These are phyloP conservation scores for Chaetura pelagica DNA, from an alignment of 2,113 vertebrate genomes.

Conservation along the genomic window DNA sequence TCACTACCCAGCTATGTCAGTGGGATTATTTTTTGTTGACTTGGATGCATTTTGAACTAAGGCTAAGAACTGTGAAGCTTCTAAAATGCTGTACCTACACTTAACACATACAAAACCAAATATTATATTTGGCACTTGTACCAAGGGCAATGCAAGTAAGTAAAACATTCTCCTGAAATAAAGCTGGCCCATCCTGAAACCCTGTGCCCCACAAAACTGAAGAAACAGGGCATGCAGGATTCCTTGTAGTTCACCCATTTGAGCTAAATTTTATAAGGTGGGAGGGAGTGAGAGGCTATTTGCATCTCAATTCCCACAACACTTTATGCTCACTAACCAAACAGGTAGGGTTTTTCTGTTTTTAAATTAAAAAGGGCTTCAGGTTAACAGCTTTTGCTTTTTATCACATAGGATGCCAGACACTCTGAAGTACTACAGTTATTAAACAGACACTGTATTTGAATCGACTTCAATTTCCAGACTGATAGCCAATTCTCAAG, in stretches of 20 bases:
- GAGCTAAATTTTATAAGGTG: background rate
- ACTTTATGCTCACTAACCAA: background rate
- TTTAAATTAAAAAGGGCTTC: background rate
- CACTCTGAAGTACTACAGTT: background rate
- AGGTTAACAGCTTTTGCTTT: background rate
- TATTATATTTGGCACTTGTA: background rate
- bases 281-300: rapidly evolving
- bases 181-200: background rate
- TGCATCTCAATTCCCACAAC: background rate
- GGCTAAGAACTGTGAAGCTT: background rate
- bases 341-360: background rate
- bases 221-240: background rate
- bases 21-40: background rate
- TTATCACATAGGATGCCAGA: background rate
- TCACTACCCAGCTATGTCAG: rapidly evolving
- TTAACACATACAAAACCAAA: background rate
- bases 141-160: background rate
- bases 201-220: background rate
- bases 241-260: background rate
- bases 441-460: background rate
- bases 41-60: background rate
- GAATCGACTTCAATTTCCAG: background rate
- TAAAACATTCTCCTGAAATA: background rate
- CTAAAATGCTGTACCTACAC: background rate
- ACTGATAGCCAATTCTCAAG: background rate